These are phyloP conservation scores for Agriopis leucophaearia DNA, from an alignment of 2,888 invertebrate genomes.

Conservation along the genomic window DNA sequence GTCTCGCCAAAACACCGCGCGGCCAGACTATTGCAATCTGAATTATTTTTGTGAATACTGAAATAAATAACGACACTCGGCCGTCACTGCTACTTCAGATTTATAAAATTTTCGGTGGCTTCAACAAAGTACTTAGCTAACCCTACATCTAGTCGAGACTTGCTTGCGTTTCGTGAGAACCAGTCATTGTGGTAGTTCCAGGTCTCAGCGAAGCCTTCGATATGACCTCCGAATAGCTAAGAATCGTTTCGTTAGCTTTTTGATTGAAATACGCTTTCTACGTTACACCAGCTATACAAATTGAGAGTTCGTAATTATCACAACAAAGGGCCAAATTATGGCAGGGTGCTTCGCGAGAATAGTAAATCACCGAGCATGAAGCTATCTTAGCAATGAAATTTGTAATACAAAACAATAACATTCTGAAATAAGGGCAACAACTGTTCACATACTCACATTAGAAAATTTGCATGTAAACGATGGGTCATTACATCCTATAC, in stretches of 20 bases:
- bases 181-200: too few relatives aligned
- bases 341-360: not conserved
- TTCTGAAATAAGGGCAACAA: slow-evolving; percentile 2
- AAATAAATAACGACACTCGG: slow-evolving; percentile 29
- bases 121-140: not conserved
- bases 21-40: slow-evolving; percentile 43
- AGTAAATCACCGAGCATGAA: not conserved
- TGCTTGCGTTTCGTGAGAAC: not conserved
- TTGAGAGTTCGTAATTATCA: not conserved
- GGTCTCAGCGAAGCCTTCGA: too few relatives aligned
- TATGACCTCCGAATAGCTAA: too few relatives aligned
- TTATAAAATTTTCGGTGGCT: slow-evolving; percentile 6
- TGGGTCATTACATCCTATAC: slow-evolving; percentile 34
- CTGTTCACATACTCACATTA: slow-evolving; percentile 16
- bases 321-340: not conserved
- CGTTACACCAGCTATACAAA: too few relatives aligned
- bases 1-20: slow-evolving; percentile 77
- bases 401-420: slow-evolving; percentile 3
- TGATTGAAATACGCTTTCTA: too few relatives aligned
- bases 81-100: slow-evolving; percentile 14
- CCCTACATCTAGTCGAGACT: not conserved
- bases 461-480: slow-evolving; percentile 37
- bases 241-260: too few relatives aligned
- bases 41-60: slow-evolving; percentile 45
- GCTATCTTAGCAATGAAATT: not conserved